phyloP scores from a whole-genome alignment of 2,888 invertebrate genomes.

The Smittia sp. region DNA sequence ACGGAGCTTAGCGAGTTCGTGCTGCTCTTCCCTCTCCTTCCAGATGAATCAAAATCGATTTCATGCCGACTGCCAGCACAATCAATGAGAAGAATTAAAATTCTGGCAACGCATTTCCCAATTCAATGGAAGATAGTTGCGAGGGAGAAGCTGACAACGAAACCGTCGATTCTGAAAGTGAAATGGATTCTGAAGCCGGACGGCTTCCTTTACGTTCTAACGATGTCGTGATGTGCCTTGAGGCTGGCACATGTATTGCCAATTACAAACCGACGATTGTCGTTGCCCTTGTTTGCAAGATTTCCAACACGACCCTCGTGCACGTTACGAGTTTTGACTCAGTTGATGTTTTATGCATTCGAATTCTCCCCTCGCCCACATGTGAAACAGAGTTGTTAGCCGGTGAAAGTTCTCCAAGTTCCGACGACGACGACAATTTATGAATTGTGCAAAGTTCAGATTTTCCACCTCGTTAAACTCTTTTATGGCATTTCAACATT shows the following conservation, averaged over 20 bases:
- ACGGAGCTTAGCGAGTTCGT: neutral
- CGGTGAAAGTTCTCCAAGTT: neutral
- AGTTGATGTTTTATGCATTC: slow-evolving; percentile 12
- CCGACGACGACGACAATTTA: neutral
- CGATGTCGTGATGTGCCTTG: neutral
- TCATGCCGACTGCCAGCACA: neutral
- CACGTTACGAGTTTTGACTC: neutral
- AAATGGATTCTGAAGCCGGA: neutral
- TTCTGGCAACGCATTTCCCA: neutral
- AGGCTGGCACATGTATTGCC: neutral
- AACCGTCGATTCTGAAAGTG: neutral
- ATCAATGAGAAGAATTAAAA: neutral
- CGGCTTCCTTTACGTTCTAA: neutral
- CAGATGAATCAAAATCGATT: neutral
- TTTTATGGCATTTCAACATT: neutral
- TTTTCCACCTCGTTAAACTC: neutral
- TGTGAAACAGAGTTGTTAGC: neutral
- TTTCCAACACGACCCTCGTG: slow-evolving; percentile 13
- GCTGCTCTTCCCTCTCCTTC: neutral
- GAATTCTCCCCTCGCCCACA: neutral
- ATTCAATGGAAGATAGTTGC: neutral
- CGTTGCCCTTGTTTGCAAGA: neutral
- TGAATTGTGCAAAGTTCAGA: neutral
- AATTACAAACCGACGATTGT: neutral
- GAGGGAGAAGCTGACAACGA: neutral